A percentile compares a stretch with the other conserved stretches of the same genome.
Conservation (phyloP, 2,797 vertebrate species). For the Sciurus carolinensis region DNA sequence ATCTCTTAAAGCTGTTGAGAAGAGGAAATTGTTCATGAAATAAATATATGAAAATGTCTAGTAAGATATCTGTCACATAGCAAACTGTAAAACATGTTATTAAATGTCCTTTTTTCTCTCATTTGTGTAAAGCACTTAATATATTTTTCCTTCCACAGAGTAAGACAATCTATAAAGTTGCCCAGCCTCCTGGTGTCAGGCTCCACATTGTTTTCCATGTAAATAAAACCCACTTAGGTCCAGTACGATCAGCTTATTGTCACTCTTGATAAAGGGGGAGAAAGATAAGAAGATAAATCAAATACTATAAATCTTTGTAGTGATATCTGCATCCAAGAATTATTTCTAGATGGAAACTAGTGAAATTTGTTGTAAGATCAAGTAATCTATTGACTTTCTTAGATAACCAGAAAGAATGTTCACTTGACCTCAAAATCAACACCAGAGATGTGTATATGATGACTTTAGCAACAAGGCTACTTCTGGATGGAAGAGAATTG, state of each 20-base stretch:
- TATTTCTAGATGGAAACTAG: background rate
- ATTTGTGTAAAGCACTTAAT: background rate
- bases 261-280: background rate
- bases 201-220: background rate
- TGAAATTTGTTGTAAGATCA: background rate
- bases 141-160: background rate
- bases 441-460: background rate
- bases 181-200: rapidly evolving
- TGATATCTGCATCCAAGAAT: background rate
- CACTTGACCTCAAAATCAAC: background rate
- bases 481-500: background rate
- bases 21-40: background rate
- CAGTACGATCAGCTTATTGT: background rate
- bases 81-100: background rate
- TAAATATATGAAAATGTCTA: background rate
- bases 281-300: background rate
- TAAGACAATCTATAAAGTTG: rapidly evolving
- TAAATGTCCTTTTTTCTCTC: background rate
- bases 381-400: background rate
- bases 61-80: background rate
- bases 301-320: background rate
- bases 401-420: background rate
- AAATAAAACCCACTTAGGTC: background rate
- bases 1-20: conserved; percentile 1
- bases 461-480: background rate